Evolutionary conservation across 2,113 vertebrate species (phyloP).

Genomic region (Azemiops feae): DNA sequence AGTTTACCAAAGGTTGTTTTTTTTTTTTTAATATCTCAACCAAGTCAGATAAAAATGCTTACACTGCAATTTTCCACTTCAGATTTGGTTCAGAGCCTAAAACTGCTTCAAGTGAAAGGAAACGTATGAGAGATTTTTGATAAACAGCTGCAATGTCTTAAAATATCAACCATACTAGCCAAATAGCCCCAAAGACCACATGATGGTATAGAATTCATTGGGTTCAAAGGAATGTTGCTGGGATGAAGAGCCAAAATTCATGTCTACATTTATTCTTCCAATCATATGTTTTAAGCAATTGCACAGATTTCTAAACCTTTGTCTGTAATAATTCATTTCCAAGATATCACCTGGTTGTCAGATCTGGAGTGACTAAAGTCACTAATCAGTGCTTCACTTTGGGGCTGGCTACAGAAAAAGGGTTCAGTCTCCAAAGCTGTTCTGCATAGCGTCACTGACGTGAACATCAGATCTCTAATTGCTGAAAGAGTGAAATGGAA

Average conservation of each 20-base stretch:
- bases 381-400: background rate
- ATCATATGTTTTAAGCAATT: background rate
- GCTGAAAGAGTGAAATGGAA: background rate
- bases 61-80: conserved; percentile 2
- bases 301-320: background rate
- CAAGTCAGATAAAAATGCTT: conserved; percentile 32
- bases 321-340: background rate
- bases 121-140: conserved; percentile 42
- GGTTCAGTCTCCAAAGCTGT: background rate
- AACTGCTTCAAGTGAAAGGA: conserved; percentile 26
- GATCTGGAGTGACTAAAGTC: background rate
- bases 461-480: background rate
- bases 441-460: background rate
- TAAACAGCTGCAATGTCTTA: conserved; percentile 25
- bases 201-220: background rate
- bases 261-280: background rate
- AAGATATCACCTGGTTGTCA: background rate
- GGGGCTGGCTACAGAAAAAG: background rate
- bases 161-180: background rate
- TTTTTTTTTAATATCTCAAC: conserved; percentile 31
- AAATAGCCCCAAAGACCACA: background rate
- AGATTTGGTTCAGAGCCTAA: background rate
- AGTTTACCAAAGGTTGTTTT: conserved; percentile 39
- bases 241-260: background rate
- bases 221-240: background rate